Percentiles rank a stretch among this genome's conserved stretches.
phyloP scores from a whole-genome alignment of 2,888 invertebrate species.

The Ommatoiulus sabulosus region DNA sequence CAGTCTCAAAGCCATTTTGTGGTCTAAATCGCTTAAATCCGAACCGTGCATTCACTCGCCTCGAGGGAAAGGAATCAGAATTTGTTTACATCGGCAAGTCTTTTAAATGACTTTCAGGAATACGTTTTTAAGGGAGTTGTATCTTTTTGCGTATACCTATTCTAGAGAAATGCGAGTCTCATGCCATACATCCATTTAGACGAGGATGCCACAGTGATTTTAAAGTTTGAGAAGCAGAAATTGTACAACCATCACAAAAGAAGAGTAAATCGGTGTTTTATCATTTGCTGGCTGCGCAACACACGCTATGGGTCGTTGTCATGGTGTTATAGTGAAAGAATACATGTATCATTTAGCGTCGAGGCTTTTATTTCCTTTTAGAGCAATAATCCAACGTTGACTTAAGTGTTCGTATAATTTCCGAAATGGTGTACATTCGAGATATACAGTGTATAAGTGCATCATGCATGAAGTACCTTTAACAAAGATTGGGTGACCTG shows the following conservation, averaged over 20 bases:
- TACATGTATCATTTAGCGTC: not conserved
- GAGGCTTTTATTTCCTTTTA: too few species aligned
- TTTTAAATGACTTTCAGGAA: not conserved
- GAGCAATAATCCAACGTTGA: not conserved
- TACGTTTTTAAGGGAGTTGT: not conserved
- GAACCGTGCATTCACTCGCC: not conserved
- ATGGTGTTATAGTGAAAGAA: not conserved
- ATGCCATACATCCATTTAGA: not conserved
- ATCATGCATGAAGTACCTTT: too few species aligned
- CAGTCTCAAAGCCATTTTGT: not conserved
- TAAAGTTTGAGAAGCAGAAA: too few species aligned
- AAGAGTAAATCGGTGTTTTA: too few species aligned
- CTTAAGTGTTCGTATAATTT: not conserved
- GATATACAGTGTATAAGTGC: too few species aligned
- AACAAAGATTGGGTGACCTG: not conserved
- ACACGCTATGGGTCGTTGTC: too few species aligned
- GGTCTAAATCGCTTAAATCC: constrained; percentile 20
- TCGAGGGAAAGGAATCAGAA: not conserved
- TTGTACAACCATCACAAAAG: too few species aligned
- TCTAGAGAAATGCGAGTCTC: not conserved
- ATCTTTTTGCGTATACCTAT: too few species aligned
- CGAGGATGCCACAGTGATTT: not conserved
- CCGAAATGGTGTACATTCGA: not conserved
- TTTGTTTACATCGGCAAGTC: not conserved
- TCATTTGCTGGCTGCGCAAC: too few species aligned